These are phyloP conservation scores for Melipona bicolor DNA, from an alignment of 2,888 invertebrate genomes.

Conservation along the genomic window DNA sequence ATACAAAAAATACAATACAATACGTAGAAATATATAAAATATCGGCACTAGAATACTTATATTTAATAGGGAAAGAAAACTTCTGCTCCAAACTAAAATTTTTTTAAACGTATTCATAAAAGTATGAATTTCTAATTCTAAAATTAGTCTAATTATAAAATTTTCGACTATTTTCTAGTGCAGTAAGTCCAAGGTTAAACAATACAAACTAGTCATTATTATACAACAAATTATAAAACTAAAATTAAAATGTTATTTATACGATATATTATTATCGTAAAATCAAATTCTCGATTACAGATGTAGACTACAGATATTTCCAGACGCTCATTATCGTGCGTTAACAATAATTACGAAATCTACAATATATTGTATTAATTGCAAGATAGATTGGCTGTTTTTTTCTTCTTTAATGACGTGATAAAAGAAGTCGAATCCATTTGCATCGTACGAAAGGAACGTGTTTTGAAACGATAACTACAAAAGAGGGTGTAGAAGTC, in stretches of 20 bases:
- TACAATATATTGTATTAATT: too few species aligned
- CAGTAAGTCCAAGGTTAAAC: neutral
- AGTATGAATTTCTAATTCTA: too few species aligned
- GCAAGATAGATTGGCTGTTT: too few species aligned
- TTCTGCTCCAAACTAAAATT: too few species aligned
- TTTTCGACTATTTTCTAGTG: neutral
- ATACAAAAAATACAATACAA: too few species aligned
- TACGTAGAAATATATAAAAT: too few species aligned
- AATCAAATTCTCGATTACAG: neutral
- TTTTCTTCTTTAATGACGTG: too few species aligned
- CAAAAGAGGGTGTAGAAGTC: constrained; percentile 47
- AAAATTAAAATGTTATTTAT: neutral
- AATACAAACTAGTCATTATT: neutral
- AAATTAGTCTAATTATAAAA: neutral
- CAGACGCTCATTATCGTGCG: neutral
- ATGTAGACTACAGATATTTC: neutral
- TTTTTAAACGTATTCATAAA: too few species aligned
- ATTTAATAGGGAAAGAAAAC: too few species aligned
- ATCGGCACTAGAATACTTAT: too few species aligned
- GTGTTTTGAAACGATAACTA: constrained; percentile 27
- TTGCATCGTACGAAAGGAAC: constrained; percentile 12
- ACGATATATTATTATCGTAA: too few species aligned
- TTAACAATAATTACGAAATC: neutral
- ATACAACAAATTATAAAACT: neutral
- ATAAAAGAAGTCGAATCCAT: too few species aligned